These are phyloP conservation scores for Marmota monax DNA, from an alignment of 2,113 vertebrate genomes.

Conservation along the genomic window DNA sequence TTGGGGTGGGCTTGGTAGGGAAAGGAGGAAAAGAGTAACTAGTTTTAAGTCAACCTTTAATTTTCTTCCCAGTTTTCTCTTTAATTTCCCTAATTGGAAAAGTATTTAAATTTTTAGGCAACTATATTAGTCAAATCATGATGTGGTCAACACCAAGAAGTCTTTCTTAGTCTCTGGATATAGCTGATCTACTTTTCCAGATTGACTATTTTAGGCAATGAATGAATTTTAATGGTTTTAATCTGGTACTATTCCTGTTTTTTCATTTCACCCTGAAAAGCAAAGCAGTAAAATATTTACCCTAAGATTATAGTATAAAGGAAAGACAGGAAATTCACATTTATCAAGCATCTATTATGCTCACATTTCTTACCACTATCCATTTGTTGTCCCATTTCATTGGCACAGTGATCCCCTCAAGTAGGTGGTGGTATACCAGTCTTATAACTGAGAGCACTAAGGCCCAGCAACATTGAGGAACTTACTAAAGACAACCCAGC, in stretches of 20 bases:
- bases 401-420: neutral
- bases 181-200: neutral
- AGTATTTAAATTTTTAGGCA: neutral
- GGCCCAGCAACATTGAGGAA: neutral
- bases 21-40: neutral
- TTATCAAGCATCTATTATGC: neutral
- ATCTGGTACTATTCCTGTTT: neutral
- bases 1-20: neutral
- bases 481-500: neutral
- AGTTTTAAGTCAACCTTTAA: neutral
- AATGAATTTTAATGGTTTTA: neutral
- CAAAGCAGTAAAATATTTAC: neutral
- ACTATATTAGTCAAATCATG: neutral
- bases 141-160: neutral
- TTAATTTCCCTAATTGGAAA: neutral
- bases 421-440: neutral
- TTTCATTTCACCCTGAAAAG: neutral
- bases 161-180: neutral
- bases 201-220: neutral
- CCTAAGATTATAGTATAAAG: neutral
- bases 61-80: neutral
- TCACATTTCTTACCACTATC: neutral
- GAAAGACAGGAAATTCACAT: neutral
- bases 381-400: neutral
- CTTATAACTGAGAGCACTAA: neutral